A percentile compares a stretch with the other conserved stretches of the same genome.
phyloP scores from a whole-genome alignment of 2,888 invertebrate species.

The Polietes domitor region DNA sequence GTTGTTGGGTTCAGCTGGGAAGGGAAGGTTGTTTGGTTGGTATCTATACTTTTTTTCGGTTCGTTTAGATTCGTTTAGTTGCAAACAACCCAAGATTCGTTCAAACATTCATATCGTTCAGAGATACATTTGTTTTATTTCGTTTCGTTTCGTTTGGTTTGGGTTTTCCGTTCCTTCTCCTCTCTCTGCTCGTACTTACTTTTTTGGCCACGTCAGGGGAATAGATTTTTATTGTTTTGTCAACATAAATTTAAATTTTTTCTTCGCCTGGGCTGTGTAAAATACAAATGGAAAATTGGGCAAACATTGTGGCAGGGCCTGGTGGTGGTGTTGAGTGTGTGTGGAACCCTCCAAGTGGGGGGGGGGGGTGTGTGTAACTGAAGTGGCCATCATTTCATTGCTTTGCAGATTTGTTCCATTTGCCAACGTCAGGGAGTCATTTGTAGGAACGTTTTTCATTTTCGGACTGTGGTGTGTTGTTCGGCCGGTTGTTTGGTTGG shows the following conservation, averaged over 20 bases:
- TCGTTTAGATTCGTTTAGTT: not conserved
- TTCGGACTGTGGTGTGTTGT: not conserved
- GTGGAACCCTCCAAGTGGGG: not conserved
- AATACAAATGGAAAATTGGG: not conserved
- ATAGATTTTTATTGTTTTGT: constrained; percentile 65
- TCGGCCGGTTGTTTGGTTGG: not conserved
- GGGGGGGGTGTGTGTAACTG: not conserved
- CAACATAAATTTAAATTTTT: constrained; percentile 65
- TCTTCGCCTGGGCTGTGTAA: not conserved
- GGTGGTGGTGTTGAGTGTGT: not conserved
- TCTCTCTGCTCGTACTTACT: not conserved
- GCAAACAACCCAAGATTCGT: no score
- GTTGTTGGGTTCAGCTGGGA: no score
- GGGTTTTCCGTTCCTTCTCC: no score
- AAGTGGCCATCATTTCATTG: constrained; percentile 14
- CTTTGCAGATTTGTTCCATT: constrained; percentile 1
- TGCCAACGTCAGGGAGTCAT: constrained; percentile 14
- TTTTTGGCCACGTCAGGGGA: constrained; percentile 54
- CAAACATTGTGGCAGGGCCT: not conserved
- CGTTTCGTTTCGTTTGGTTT: not conserved
- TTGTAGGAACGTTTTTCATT: constrained; percentile 29
- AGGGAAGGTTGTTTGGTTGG: not conserved
- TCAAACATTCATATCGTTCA: not conserved
- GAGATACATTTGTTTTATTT: not conserved
- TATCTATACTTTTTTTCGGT: not conserved